A percentile compares a stretch with the other conserved stretches of the same genome.
phyloP scores from a whole-genome alignment of 2,888 invertebrate species.

The Orthosia incerta region DNA sequence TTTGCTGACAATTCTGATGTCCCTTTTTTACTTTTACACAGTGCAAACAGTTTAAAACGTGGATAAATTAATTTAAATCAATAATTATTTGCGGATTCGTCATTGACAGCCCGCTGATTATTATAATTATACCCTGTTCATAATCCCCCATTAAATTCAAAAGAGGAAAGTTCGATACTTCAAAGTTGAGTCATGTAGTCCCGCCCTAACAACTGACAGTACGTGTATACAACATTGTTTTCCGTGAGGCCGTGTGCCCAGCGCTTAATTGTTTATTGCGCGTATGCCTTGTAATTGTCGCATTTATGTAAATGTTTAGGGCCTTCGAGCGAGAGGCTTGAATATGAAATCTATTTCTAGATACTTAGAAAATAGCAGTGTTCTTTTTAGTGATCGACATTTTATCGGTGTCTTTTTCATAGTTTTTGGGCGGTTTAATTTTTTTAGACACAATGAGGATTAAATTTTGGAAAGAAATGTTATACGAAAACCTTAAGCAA shows the following conservation, averaged over 20 bases:
- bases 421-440: no score
- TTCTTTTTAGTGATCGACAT: not conserved
- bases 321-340: constrained; percentile 3
- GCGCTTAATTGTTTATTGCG: constrained; percentile 46
- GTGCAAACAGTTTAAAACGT: no score
- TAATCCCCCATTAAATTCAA: not conserved
- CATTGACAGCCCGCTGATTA: no score
- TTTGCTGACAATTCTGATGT: no score
- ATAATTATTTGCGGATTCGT: no score
- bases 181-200: constrained; percentile 20
- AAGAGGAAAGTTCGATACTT: constrained; percentile 4
- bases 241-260: constrained; percentile 16
- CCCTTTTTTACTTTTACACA: no score
- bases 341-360: not conserved
- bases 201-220: constrained; percentile 15
- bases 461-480: no score
- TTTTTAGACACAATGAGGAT: no score
- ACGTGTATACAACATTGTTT: constrained; percentile 25
- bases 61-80: no score
- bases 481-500: no score
- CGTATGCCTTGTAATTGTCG: constrained; percentile 41
- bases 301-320: constrained; percentile 31
- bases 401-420: not conserved
- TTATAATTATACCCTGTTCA: no score
- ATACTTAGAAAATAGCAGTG: not conserved